phyloP scores from a whole-genome alignment of 2,113 vertebrate species.

The Callochromis pleurospilus region DNA sequence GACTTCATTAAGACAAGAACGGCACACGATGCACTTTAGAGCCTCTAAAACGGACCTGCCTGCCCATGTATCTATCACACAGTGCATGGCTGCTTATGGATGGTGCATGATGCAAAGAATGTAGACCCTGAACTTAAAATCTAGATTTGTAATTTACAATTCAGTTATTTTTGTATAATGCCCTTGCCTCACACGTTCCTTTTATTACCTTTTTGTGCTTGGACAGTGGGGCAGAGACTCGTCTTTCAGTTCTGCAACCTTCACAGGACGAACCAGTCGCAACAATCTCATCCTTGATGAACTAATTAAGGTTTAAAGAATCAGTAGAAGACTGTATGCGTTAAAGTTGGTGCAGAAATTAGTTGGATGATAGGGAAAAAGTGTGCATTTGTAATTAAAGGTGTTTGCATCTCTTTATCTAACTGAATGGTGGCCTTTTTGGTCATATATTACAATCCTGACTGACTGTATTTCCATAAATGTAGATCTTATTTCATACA shows the following conservation, averaged over 20 bases:
- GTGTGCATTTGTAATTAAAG: background rate
- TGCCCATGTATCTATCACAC: background rate
- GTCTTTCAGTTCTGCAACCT: constrained; percentile 34
- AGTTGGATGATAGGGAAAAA: background rate
- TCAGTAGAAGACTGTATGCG: background rate
- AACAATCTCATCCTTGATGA: background rate
- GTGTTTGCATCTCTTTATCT: background rate
- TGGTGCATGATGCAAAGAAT: constrained; percentile 42
- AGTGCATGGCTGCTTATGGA: background rate
- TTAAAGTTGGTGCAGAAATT: background rate
- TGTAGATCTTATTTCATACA: background rate
- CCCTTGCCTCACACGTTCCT: background rate
- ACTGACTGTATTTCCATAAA: background rate
- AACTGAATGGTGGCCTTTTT: background rate
- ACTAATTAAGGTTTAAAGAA: background rate
- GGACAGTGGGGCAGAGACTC: background rate
- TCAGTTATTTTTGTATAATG: constrained; percentile 41
- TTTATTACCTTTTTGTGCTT: background rate
- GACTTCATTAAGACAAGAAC: constrained; percentile 22
- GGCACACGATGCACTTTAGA: constrained; percentile 67
- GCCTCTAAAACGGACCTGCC: constrained; percentile 30
- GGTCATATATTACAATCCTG: background rate
- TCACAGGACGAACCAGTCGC: background rate
- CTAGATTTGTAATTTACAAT: constrained; percentile 11
- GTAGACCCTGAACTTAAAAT: constrained; percentile 23